These are phyloP conservation scores for Cydia amplana DNA, from an alignment of 1,140 invertebrate genomes.

Conservation along the genomic window DNA sequence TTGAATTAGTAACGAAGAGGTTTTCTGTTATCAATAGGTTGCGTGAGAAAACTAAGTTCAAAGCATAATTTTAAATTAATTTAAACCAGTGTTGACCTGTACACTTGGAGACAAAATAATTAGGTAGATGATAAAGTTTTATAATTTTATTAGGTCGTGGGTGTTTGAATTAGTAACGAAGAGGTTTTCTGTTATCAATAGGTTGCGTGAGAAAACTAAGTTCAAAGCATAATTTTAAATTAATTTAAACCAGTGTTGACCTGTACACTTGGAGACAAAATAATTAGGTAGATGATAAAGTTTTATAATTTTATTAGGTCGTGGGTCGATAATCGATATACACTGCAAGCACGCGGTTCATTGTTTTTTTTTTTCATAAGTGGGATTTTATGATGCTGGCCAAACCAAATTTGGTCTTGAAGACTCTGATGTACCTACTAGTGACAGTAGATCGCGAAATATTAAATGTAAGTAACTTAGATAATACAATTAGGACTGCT, in stretches of 20 bases:
- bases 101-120: constrained; percentile 35
- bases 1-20: constrained; percentile 36
- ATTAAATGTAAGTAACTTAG: too few relatives aligned
- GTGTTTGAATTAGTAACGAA: too few relatives aligned
- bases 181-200: too few relatives aligned
- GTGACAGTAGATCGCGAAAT: too few relatives aligned
- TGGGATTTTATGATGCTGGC: too few relatives aligned
- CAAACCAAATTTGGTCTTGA: too few relatives aligned
- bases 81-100: constrained; percentile 43
- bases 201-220: constrained; percentile 52
- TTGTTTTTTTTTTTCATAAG: too few relatives aligned
- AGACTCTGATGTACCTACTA: too few relatives aligned
- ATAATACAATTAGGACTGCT: too few relatives aligned
- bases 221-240: constrained; percentile 55
- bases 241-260: constrained; percentile 49
- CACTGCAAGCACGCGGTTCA: too few relatives aligned
- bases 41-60: constrained; percentile 55
- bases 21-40: constrained; percentile 36
- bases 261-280: constrained; percentile 37
- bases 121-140: neutral
- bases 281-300: neutral
- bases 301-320: neutral
- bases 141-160: neutral
- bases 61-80: constrained; percentile 58
- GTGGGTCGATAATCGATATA: neutral